Percentiles rank a stretch among this genome's conserved stretches.
phyloP scores from a whole-genome alignment of 2,888 invertebrate genomes.

The Leptinotarsa rubiginosa region DNA sequence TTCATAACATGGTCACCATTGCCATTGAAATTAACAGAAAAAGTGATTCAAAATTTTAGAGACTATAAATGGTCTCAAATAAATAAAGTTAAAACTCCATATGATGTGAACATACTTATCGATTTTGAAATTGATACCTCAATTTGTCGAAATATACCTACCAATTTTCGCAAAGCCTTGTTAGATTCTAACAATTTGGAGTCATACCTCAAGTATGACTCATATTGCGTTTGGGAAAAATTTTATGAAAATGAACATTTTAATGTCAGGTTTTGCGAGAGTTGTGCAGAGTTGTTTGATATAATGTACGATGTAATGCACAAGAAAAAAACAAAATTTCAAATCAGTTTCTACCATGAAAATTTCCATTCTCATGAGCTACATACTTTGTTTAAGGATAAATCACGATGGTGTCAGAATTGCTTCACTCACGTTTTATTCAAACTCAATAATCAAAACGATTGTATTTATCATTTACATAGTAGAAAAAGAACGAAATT shows the following conservation, averaged over 20 bases:
- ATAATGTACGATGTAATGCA: not conserved
- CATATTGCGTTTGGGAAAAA: slow-evolving; percentile 12
- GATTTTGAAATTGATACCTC: not conserved
- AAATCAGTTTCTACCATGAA: slow-evolving; percentile 8
- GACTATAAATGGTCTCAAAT: slow-evolving; percentile 7
- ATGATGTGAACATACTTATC: not conserved
- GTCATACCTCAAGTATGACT: slow-evolving; percentile 1
- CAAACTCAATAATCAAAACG: slow-evolving; percentile 7
- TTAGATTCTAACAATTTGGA: not conserved
- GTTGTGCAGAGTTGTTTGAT: not conserved
- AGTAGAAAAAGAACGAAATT: not conserved
- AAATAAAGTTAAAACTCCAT: slow-evolving; percentile 3
- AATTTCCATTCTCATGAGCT: not conserved
- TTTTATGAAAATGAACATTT: slow-evolving; percentile 3
- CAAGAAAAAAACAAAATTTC: not conserved
- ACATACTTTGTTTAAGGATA: not conserved
- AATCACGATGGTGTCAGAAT: slow-evolving; percentile 10
- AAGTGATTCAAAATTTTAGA: not conserved
- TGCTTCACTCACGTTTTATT: slow-evolving; percentile 11
- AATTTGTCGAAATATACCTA: not conserved
- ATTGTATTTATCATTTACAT: not conserved
- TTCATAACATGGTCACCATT: not conserved
- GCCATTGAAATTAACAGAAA: slow-evolving; percentile 3
- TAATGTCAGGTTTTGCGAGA: slow-evolving; percentile 2
- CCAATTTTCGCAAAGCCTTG: not conserved